A percentile compares a stretch with the other conserved stretches of the same genome.
These are phyloP conservation scores for Cyprinodon brontotheroides DNA, from an alignment of 2,113 vertebrate genomes.

Conservation along the genomic window DNA sequence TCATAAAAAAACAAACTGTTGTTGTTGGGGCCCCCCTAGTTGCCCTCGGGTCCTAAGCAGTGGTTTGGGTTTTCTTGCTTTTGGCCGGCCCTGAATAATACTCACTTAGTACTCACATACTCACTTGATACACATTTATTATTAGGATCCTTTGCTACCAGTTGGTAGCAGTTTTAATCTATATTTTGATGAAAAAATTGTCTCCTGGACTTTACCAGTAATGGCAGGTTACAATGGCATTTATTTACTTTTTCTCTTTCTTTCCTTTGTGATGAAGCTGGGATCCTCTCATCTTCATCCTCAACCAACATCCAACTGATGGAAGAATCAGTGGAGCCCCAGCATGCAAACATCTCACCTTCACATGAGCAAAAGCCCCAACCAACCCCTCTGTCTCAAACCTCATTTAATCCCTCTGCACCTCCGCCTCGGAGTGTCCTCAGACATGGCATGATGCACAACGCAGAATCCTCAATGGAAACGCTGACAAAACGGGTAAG, in stretches of 20 bases:
- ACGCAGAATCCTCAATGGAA: slow-evolving; percentile 60
- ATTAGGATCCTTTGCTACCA: background rate
- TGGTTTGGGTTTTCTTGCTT: no score
- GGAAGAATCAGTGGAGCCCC: slow-evolving; percentile 26
- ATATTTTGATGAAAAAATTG: background rate
- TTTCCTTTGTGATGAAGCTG: slow-evolving; percentile 17
- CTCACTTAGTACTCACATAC: no score
- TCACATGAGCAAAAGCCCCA: slow-evolving; percentile 1
- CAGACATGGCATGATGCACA: slow-evolving; percentile 46
- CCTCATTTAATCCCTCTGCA: slow-evolving; percentile 15
- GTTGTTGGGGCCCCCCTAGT: no score
- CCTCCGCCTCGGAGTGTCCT: slow-evolving; percentile 54
- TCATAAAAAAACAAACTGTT: no score
- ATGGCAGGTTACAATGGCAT: background rate
- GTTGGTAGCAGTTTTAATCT: background rate
- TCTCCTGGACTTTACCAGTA: background rate
- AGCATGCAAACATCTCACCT: background rate
- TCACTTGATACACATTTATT: no score
- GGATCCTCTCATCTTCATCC: background rate
- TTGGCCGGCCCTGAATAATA: no score
- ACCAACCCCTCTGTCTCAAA: slow-evolving; percentile 1
- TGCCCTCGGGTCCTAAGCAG: no score
- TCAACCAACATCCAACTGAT: slow-evolving; percentile 19
- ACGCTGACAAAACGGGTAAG: slow-evolving; percentile 74
- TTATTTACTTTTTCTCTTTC: background rate